These are phyloP conservation scores for Andrena haemorrhoa DNA, from an alignment of 2,888 invertebrate species.

Conservation along the genomic window DNA sequence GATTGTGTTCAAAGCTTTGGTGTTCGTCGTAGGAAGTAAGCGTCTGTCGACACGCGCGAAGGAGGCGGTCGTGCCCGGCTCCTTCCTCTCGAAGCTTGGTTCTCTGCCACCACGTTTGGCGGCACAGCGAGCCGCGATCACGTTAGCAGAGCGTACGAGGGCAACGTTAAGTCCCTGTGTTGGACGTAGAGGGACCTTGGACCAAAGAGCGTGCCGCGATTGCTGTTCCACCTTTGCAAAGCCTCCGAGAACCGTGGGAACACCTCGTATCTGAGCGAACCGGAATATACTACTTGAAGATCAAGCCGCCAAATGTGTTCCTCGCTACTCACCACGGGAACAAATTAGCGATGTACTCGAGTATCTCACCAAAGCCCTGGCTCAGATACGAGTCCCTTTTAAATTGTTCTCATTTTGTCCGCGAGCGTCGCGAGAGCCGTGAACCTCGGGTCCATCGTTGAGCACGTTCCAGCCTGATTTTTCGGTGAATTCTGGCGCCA, in stretches of 20 bases:
- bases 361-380: background rate
- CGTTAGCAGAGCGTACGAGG: background rate
- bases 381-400: background rate
- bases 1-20: slow-evolving; percentile 81
- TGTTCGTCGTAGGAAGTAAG: slow-evolving; percentile 72
- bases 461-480: background rate
- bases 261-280: too few relatives aligned
- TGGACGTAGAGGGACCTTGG: background rate
- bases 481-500: background rate
- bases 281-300: too few relatives aligned
- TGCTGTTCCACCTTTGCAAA: too few relatives aligned
- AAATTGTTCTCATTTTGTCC: background rate
- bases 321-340: too few relatives aligned
- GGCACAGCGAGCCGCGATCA: background rate
- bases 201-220: background rate
- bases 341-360: background rate
- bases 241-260: too few relatives aligned
- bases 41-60: slow-evolving; percentile 53
- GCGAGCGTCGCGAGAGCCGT: background rate
- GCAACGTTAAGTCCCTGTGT: slow-evolving; percentile 1
- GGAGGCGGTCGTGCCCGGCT: slow-evolving; percentile 27
- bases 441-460: background rate
- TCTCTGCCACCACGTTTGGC: slow-evolving; percentile 3
- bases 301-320: too few relatives aligned
- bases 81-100: slow-evolving; percentile 48